A percentile compares a stretch with the other conserved stretches of the same genome.
Conservation (phyloP, 2,797 vertebrate genomes). For the Hemitrygon akajei region DNA sequence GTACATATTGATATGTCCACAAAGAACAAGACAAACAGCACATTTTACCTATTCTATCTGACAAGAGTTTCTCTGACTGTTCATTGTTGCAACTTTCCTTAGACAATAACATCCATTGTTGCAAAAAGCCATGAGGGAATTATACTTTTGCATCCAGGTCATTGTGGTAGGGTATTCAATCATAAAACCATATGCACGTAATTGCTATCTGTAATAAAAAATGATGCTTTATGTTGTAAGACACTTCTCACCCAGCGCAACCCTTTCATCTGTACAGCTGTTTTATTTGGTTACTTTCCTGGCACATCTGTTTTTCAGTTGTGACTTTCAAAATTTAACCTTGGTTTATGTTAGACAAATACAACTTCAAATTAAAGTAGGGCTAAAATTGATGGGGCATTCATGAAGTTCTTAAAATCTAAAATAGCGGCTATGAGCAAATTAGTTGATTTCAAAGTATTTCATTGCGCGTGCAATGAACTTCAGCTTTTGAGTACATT, state of each 20-base stretch:
- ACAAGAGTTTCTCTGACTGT: background rate
- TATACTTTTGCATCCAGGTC: background rate
- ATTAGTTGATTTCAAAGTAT: background rate
- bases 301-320: background rate
- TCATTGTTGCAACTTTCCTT: background rate
- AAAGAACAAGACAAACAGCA: background rate
- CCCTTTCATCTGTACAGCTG: too few relatives aligned
- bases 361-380: constrained; percentile 1
- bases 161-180: background rate
- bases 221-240: background rate
- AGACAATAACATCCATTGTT: background rate
- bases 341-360: background rate
- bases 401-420: background rate
- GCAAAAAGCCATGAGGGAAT: background rate
- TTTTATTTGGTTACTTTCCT: background rate
- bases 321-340: background rate
- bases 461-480: background rate
- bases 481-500: background rate
- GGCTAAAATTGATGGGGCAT: background rate
- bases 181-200: background rate
- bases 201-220: background rate
- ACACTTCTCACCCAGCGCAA: background rate
- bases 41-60: background rate
- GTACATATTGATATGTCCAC: background rate
- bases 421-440: background rate